Conservation (phyloP, 2,888 invertebrate genomes). For the Thecocarcelia acutangulata region DNA sequence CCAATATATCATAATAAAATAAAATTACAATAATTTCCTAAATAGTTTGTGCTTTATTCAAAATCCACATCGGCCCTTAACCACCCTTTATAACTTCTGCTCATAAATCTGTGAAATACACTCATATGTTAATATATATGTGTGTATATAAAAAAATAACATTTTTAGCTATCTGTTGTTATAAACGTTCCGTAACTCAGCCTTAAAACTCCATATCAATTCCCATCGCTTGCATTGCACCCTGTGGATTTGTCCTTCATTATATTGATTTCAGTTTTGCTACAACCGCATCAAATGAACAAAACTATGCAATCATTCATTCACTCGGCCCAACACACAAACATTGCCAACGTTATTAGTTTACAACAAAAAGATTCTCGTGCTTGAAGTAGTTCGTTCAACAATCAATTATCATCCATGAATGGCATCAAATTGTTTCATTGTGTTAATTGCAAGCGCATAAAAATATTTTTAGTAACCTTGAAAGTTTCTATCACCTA, state of each 20-base stretch:
- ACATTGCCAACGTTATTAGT: slow-evolving; percentile 6
- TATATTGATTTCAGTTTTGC: slow-evolving; percentile 37
- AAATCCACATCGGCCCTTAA: no score
- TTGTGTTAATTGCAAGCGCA: slow-evolving; percentile 10
- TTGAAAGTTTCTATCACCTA: slow-evolving; percentile 74
- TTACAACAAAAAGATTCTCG: slow-evolving; percentile 25
- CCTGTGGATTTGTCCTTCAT: slow-evolving; percentile 28
- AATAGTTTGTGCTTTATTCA: no score
- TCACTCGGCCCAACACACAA: neutral
- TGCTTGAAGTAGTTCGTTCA: slow-evolving; percentile 22
- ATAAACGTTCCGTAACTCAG: slow-evolving; percentile 10
- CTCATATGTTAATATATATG: no score
- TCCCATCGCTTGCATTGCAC: neutral
- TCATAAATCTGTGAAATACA: no score
- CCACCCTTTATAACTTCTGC: no score
- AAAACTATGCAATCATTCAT: neutral
- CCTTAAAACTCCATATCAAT: slow-evolving; percentile 24
- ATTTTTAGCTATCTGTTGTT: neutral
- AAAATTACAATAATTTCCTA: no score
- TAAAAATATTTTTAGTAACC: slow-evolving; percentile 57
- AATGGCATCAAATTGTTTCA: slow-evolving; percentile 11
- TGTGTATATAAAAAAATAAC: no score
- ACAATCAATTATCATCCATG: slow-evolving; percentile 43
- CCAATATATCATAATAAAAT: no score
- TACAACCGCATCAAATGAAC: slow-evolving; percentile 26